phyloP scores from a whole-genome alignment of 2,888 invertebrate genomes.

The Clistopyga incitator region DNA sequence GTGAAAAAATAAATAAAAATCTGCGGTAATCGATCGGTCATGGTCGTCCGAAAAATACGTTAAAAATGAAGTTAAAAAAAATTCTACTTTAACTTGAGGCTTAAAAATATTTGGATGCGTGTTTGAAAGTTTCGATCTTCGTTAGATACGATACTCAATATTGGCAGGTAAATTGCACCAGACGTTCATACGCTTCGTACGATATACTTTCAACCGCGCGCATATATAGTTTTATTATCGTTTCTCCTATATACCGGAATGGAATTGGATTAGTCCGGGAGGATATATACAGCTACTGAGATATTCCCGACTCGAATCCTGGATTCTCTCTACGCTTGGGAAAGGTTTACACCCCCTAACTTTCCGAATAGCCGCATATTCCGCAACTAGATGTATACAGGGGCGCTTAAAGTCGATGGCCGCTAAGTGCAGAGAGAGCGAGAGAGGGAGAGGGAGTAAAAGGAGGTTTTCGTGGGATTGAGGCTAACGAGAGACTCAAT shows the following conservation, averaged over 20 bases:
- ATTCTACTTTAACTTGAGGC: too few species aligned
- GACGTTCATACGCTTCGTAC: conserved; percentile 8
- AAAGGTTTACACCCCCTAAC: conserved; percentile 37
- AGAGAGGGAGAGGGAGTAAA: not conserved
- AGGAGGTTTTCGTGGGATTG: conserved; percentile 16
- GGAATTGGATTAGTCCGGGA: conserved; percentile 62
- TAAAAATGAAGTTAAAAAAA: not conserved
- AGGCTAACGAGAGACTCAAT: conserved; percentile 11
- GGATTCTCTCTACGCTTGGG: conserved; percentile 27
- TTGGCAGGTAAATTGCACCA: conserved; percentile 38
- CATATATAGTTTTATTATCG: conserved; percentile 58
- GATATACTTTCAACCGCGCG: conserved; percentile 29
- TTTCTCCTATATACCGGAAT: conserved; percentile 42
- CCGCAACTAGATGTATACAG: not conserved
- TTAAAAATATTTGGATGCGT: too few species aligned
- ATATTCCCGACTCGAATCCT: conserved; percentile 55
- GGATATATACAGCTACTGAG: conserved; percentile 54
- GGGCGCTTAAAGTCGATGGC: conserved; percentile 13
- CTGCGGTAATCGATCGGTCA: not conserved
- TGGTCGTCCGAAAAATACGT: not conserved
- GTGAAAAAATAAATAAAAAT: conserved; percentile 5
- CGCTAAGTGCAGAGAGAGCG: not conserved
- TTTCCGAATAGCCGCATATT: conserved; percentile 30
- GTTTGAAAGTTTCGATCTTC: conserved; percentile 9
- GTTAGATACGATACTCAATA: conserved; percentile 43